These are phyloP conservation scores for Drosophila sordidapex DNA, from an alignment of 2,888 invertebrate genomes.

Conservation along the genomic window DNA sequence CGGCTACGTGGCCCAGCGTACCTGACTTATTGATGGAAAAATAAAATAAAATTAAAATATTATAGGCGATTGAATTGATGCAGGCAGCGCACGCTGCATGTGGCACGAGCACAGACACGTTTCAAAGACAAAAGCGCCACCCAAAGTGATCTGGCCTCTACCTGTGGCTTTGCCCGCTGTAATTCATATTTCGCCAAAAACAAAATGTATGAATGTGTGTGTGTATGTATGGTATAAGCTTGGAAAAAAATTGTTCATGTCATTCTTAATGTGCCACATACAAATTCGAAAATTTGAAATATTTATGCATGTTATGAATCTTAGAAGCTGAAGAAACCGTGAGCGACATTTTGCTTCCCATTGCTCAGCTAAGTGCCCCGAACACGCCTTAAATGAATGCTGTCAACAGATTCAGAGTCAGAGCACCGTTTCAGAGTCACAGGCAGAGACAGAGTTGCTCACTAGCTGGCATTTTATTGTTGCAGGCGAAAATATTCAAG, in stretches of 20 bases:
- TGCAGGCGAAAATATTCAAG: constrained; percentile 36
- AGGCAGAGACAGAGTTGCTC: constrained; percentile 21
- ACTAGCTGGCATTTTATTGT: constrained; percentile 63
- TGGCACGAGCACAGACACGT: constrained; percentile 69
- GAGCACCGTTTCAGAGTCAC: constrained; percentile 28
- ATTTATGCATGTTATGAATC: constrained; percentile 31
- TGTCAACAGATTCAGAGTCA: constrained; percentile 37
- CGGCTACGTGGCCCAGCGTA: constrained; percentile 46
- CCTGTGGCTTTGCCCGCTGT: constrained; percentile 46
- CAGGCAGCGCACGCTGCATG: constrained; percentile 68
- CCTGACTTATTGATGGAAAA: constrained; percentile 32
- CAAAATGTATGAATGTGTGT: constrained; percentile 15
- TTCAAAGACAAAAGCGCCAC: constrained; percentile 74
- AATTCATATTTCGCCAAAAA: constrained; percentile 51
- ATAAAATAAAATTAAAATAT: constrained; percentile 65
- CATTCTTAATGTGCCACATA: constrained; percentile 66
- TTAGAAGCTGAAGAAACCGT: constrained; percentile 45
- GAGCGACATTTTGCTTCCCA: constrained; percentile 58
- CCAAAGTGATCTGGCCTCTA: constrained; percentile 58
- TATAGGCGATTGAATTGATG: constrained; percentile 61
- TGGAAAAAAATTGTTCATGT: constrained; percentile 65
- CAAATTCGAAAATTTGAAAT: constrained; percentile 41
- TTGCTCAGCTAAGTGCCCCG: constrained; percentile 50
- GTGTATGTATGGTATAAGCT: constrained; percentile 29
- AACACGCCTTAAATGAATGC: constrained; percentile 62